These are phyloP conservation scores for Ormyrus rosae DNA, from an alignment of 2,888 invertebrate species.

Conservation along the genomic window DNA sequence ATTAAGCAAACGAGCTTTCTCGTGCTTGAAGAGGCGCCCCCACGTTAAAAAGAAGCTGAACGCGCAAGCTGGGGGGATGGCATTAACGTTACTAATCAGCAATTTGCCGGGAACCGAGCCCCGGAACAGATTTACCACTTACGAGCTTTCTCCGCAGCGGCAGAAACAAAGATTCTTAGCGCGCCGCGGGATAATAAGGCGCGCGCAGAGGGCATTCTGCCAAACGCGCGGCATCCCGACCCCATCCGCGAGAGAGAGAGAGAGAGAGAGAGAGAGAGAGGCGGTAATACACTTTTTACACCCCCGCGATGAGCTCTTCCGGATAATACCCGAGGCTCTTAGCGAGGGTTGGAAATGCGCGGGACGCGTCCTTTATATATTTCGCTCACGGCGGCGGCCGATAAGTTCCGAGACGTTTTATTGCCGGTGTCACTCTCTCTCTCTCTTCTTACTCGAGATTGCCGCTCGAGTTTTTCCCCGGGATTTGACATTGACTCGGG, in stretches of 20 bases:
- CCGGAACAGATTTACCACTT: conserved; percentile 33
- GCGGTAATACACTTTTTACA: conserved; percentile 31
- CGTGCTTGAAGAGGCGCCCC: background rate
- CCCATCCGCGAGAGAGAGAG: background rate
- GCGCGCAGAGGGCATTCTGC: conserved; percentile 23
- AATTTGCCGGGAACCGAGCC: conserved; percentile 23
- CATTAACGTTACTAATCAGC: conserved; percentile 45
- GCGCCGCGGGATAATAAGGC: conserved; percentile 42
- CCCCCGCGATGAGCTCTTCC: conserved; percentile 25
- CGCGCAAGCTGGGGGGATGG: background rate
- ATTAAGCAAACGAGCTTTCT: conserved; percentile 44
- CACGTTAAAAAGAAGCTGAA: background rate
- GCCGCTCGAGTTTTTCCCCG: conserved; percentile 4
- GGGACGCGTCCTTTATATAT: background rate
- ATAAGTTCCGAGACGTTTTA: conserved; percentile 27
- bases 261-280: conserved; percentile 1
- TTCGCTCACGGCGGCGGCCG: conserved; percentile 1
- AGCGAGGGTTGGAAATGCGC: conserved; percentile 23
- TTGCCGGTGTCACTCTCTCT: conserved; percentile 19
- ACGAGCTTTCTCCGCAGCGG: conserved; percentile 7
- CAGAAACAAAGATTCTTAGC: conserved; percentile 52
- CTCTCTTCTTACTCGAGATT: conserved; percentile 6
- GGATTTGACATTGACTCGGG: conserved; percentile 7
- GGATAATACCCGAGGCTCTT: conserved; percentile 15
- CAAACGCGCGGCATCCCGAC: conserved; percentile 2